Evolutionary conservation across 2,113 vertebrate species (phyloP).

Genomic region (Hyla sarda): DNA sequence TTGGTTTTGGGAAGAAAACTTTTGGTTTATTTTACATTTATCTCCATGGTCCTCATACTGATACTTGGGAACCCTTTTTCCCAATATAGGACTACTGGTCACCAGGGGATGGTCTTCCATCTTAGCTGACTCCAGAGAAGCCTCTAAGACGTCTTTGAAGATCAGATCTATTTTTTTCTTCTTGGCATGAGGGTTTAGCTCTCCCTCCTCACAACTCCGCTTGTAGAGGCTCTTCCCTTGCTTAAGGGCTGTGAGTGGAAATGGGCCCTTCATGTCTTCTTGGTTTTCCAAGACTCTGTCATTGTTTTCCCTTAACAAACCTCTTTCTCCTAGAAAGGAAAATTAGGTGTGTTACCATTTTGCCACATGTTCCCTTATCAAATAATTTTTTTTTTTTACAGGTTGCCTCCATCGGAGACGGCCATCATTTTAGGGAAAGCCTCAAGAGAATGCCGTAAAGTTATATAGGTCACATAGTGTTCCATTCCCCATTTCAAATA

Average conservation of each 20-base stretch:
- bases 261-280: conserved; percentile 74
- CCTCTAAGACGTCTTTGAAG: conserved; percentile 92
- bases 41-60: conserved; percentile 69
- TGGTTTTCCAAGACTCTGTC: conserved; percentile 73
- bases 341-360: conserved; percentile 73
- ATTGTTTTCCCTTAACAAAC: conserved; percentile 72
- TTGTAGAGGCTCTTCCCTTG: conserved; percentile 80
- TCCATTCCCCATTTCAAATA: too few relatives aligned
- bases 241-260: conserved; percentile 77
- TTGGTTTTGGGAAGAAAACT: conserved; percentile 64
- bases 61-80: conserved; percentile 75
- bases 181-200: conserved; percentile 83
- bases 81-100: conserved; percentile 73
- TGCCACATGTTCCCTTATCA: conserved; percentile 30
- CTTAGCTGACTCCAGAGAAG: conserved; percentile 81
- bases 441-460: neutral
- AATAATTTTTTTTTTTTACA: neutral
- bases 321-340: conserved; percentile 81
- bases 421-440: neutral
- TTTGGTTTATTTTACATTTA: conserved; percentile 65
- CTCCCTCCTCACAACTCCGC: conserved; percentile 80
- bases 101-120: conserved; percentile 73
- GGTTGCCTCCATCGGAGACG: conserved; percentile 1
- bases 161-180: conserved; percentile 95
- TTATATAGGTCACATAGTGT: too few relatives aligned